Evolutionary conservation across 2,888 invertebrate genomes (phyloP), one percentile per base, ranked within the genome.

Genomic region (Drosophila rubida): DNA sequence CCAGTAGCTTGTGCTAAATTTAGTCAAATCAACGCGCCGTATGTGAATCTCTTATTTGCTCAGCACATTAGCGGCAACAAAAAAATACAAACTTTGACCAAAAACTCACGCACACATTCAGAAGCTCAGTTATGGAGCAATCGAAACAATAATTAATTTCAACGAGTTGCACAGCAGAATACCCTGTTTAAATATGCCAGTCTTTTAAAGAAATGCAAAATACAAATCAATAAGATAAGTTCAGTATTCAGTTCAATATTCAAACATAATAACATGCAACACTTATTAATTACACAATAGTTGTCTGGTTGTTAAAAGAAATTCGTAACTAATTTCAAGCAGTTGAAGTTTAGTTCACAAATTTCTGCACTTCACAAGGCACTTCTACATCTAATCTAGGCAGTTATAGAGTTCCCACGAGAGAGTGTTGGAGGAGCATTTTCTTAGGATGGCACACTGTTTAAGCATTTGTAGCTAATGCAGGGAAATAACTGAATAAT

Each of bases 21-120:
- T 87, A 78, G 83, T 68, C 72, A 73, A 87, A 87, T 83, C 85
- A 81, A 76, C 82, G 69, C 35, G 8, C 14, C 66, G 61, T 74
- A 63, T 69, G 76, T 69, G 63, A 78, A 78, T 78, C 67, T 80
- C 75, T 49, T 67, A 64, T 79, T 78, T 78, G 67, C 57, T 69
- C 27, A 61, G 42, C 79, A 70, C 75, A 78, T 81, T 85, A 75
- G 71, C 78, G 51, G 57, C 55, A 54, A 58, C 39, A 59, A 37
- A 58, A 42, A 59, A 37, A 45, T 23, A 61, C 30, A 49, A 37
- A 19, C 13, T 6, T 37, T 14, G 35, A 37, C 35, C 25, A 60
- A 49, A 60, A 48, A 22, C 35, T 37, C 54, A 59, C 62, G 59
- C 73, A 65, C 58, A 65, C 51, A 53, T 25, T 58, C 27, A 45